phyloP scores from a whole-genome alignment of 2,888 invertebrate genomes.

The Orthosia cruda region DNA sequence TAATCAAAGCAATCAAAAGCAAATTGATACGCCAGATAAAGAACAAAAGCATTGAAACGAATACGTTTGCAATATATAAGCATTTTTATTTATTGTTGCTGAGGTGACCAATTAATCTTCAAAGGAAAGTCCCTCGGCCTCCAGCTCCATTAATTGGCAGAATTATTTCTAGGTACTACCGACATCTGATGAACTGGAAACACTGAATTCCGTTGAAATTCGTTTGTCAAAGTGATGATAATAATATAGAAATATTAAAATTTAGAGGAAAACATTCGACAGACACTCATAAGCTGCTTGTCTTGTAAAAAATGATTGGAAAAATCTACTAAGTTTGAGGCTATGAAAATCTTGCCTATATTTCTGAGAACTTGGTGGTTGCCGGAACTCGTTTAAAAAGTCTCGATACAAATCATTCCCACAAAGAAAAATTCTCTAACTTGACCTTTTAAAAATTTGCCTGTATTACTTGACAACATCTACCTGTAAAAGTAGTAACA shows the following conservation, averaged over 20 bases:
- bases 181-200: neutral
- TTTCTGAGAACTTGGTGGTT: too few relatives aligned
- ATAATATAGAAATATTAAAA: neutral
- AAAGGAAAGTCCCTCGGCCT: neutral
- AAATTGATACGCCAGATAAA: neutral
- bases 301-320: too few relatives aligned
- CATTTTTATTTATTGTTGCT: neutral
- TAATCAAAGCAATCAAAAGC: neutral
- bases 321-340: too few relatives aligned
- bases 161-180: neutral
- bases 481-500: too few relatives aligned
- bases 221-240: neutral
- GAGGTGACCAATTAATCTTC: neutral
- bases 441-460: too few relatives aligned
- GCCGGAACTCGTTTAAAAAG: too few relatives aligned
- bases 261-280: too few relatives aligned
- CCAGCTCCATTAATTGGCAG: constrained; percentile 6
- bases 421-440: too few relatives aligned
- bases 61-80: neutral
- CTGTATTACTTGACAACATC: too few relatives aligned
- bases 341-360: too few relatives aligned
- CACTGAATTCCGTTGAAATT: neutral
- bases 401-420: too few relatives aligned
- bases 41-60: neutral
- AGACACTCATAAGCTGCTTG: too few relatives aligned